Evolutionary conservation across 2,888 invertebrate species (phyloP), one percentile per base, ranked within the genome.

Genomic region (Cataglyphis cursor): DNA sequence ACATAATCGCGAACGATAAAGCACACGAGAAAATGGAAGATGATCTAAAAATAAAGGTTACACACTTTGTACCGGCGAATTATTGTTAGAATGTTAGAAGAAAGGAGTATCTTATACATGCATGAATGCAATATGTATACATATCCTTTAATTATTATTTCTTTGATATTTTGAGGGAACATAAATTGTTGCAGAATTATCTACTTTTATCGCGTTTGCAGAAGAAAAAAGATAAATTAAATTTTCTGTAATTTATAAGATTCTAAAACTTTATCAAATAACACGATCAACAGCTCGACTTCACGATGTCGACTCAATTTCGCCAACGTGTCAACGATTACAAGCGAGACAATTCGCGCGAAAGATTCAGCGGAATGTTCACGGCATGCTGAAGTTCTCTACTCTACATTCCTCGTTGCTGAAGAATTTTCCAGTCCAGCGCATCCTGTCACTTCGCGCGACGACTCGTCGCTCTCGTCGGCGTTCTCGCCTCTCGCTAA

Each of bases 381-480:
- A 31, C 35, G 48, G 35, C 35, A 3, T 65, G 65, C n/a, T 18
- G 5, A 31, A 62, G 61, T 62, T 57, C 57, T 65, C 31, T 72
- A 70, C 59, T 78, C 21, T 44, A 72, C 72, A 59, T 78, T 78
- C 44, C 44, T 70, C 38, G 82, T 59, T 82, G 85, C 65, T 38
- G 85, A 86, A 74, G 85, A 85, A 86, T 86, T 82, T 86, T 86
- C 85, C 80, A 62, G 74, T 44, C 72, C 85, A 85, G 59, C 74
- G 78, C 65, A 59, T 64, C 78, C 80, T 86, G 78, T 86, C 86
- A 68, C 82, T 82, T 84, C 61, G 85, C 81, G 76, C 78, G 64
- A 65, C 59, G 62, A 70, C 68, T 68, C 57, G 68, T 54, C 44
- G 28, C 28, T 59, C 68, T 68, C 57, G 68, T 54, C 44, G 28